These are phyloP conservation scores for Heliocidaris tuberculata DNA, from an alignment of 35 echinoderm and acorn worm species.

Conservation along the genomic window DNA sequence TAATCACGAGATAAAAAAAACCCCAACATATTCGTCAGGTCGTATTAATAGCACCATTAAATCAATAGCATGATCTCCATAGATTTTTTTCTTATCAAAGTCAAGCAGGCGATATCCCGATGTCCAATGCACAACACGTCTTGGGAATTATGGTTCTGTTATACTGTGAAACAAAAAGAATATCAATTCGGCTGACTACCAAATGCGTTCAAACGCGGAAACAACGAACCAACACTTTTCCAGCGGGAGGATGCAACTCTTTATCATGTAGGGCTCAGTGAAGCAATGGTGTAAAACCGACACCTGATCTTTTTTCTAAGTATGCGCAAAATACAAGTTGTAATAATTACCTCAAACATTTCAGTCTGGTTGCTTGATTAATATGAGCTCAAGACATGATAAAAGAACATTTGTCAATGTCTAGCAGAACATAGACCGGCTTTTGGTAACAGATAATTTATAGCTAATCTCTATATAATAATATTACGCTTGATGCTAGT, in stretches of 20 bases:
- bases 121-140: background rate
- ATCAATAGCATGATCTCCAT: too few relatives aligned
- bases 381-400: too few relatives aligned
- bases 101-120: background rate
- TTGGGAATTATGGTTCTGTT: background rate
- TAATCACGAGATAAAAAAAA: background rate
- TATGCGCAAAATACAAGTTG: background rate
- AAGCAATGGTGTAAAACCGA: background rate
- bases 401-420: too few relatives aligned
- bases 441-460: too few relatives aligned
- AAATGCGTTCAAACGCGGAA: background rate
- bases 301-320: background rate
- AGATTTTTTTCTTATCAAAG: too few relatives aligned
- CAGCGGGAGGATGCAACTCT: background rate
- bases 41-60: background rate
- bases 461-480: too few relatives aligned
- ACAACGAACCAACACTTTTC: background rate
- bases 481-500: too few relatives aligned
- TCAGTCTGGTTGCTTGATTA: background rate
- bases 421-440: too few relatives aligned
- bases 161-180: background rate
- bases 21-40: background rate
- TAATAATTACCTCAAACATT: background rate
- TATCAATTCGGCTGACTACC: background rate
- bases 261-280: background rate